phyloP scores from a whole-genome alignment of 2,113 vertebrate genomes.

The Menura novaehollandiae region DNA sequence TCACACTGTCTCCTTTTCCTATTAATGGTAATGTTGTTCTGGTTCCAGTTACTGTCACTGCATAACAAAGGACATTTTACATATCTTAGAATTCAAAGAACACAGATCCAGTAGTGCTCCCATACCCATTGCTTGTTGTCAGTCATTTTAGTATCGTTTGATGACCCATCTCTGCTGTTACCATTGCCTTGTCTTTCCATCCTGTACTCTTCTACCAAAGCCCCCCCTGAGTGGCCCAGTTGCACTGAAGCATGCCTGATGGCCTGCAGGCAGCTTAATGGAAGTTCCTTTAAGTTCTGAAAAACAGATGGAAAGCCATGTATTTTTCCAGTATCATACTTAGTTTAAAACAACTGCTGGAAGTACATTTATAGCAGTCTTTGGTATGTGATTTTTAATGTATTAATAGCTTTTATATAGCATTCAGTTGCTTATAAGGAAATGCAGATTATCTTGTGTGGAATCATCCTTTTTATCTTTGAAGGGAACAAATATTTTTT shows the following conservation, averaged over 20 bases:
- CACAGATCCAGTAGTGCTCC: background rate
- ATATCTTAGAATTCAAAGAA: background rate
- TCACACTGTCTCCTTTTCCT: background rate
- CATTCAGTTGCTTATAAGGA: background rate
- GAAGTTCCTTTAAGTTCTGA: background rate
- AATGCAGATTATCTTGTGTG: background rate
- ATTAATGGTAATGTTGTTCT: background rate
- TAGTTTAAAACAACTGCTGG: background rate
- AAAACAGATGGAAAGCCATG: background rate
- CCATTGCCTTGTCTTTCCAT: background rate
- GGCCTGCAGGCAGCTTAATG: background rate
- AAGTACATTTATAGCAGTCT: background rate
- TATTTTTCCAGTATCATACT: background rate
- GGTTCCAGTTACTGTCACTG: background rate
- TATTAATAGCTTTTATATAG: background rate
- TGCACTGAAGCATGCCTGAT: background rate
- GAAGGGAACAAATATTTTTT: background rate
- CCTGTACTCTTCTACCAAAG: background rate
- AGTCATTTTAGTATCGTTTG: background rate
- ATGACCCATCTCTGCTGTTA: background rate
- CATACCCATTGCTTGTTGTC: background rate
- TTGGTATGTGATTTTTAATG: background rate
- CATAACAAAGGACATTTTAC: background rate
- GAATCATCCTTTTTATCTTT: background rate
- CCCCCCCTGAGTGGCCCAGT: background rate